Evolutionary conservation across 2,797 vertebrate genomes (phyloP).

Genomic region (Hapalemur alaotrensis): DNA sequence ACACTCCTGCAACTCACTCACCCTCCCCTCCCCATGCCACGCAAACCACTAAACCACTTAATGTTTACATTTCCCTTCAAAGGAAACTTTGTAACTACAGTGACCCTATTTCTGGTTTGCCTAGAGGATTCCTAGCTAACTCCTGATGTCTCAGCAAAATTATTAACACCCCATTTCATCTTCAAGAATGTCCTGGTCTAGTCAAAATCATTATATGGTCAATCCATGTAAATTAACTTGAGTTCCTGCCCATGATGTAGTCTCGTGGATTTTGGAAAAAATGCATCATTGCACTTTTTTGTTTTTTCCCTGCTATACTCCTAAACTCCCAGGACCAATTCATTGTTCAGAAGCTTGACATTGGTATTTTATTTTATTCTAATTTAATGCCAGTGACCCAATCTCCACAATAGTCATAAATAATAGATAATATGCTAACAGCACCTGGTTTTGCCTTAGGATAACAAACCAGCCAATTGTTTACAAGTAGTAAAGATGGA

Average conservation of each 20-base stretch:
- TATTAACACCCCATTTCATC: background rate
- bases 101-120: background rate
- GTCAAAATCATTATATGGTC: background rate
- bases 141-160: background rate
- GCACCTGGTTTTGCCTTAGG: slow-evolving; percentile 52
- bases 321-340: background rate
- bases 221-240: background rate
- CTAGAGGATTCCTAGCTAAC: background rate
- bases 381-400: slow-evolving; percentile 10
- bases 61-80: background rate
- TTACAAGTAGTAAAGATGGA: slow-evolving; percentile 76
- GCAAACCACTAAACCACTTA: background rate
- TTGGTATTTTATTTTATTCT: slow-evolving; percentile 14
- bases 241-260: background rate
- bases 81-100: background rate
- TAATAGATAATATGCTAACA: slow-evolving; percentile 56
- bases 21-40: background rate
- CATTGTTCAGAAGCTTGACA: background rate
- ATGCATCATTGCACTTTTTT: background rate
- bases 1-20: background rate
- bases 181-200: background rate
- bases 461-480: slow-evolving; percentile 60
- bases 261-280: background rate
- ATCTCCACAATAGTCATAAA: slow-evolving; percentile 42
- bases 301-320: background rate